phyloP scores from a whole-genome alignment of 2,797 vertebrate species.

The Poeciliopsis presidionis region DNA sequence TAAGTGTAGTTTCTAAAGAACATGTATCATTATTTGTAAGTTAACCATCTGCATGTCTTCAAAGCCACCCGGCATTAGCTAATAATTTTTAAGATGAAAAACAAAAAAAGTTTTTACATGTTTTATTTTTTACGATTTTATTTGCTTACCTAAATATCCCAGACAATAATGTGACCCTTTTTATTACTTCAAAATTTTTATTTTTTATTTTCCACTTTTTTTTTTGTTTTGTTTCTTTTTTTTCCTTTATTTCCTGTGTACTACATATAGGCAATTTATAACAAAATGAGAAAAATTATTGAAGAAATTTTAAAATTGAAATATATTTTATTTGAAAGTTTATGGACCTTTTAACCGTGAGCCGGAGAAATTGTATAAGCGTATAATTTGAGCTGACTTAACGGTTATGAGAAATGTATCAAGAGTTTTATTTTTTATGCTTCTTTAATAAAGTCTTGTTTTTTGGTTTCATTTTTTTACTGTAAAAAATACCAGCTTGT shows the following conservation, averaged over 20 bases:
- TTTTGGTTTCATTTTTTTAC: conserved; percentile 87
- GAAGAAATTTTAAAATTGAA: conserved; percentile 99
- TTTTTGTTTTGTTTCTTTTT: conserved; percentile 86
- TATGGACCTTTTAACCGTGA: conserved; percentile 96
- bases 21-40: conserved; percentile 87
- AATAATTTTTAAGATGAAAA: conserved; percentile 84
- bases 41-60: conserved; percentile 88
- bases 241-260: conserved; percentile 90
- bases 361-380: conserved; percentile 91
- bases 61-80: conserved; percentile 83
- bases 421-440: conserved; percentile 99
- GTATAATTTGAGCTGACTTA: conserved; percentile 95
- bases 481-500: conserved; percentile 73
- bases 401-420: conserved; percentile 98
- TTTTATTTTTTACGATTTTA: conserved; percentile 91
- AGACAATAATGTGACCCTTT: conserved; percentile 88
- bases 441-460: conserved; percentile 90
- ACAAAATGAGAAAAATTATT: conserved; percentile 92
- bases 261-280: conserved; percentile 98
- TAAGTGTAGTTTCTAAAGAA: conserved; percentile 85
- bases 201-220: conserved; percentile 84
- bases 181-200: conserved; percentile 83
- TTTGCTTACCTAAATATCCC: conserved; percentile 87
- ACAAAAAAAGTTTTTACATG: conserved; percentile 84
- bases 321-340: conserved; percentile 99